Percentiles rank a stretch among this genome's conserved stretches.
Conservation (phyloP, 2,888 invertebrate species). For the Erebia aethiops region DNA sequence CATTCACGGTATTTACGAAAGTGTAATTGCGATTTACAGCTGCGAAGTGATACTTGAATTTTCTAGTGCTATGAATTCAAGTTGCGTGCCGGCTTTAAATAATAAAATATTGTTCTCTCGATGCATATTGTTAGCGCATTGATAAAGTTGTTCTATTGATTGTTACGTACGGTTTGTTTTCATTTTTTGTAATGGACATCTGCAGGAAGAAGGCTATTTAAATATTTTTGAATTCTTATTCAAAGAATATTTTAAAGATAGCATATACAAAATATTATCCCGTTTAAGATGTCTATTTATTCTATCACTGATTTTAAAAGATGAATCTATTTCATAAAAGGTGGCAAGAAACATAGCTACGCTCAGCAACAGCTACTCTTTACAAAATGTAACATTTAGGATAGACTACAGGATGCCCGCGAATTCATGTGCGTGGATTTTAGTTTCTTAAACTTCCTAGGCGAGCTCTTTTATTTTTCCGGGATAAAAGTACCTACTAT, state of each 20-base stretch:
- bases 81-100: conserved; percentile 13
- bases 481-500: too few relatives aligned
- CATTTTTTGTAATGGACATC: background rate
- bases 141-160: conserved; percentile 1
- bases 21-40: conserved; percentile 36
- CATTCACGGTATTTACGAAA: conserved; percentile 31
- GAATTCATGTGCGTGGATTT: too few relatives aligned
- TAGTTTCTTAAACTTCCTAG: too few relatives aligned
- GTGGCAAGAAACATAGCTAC: too few relatives aligned
- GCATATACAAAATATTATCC: too few relatives aligned
- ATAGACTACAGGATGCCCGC: too few relatives aligned
- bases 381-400: too few relatives aligned
- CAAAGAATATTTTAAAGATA: background rate
- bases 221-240: background rate
- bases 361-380: too few relatives aligned
- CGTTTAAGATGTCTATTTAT: too few relatives aligned
- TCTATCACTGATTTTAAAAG: too few relatives aligned
- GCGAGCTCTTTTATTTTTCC: too few relatives aligned
- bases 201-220: background rate
- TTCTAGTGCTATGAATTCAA: conserved; percentile 23
- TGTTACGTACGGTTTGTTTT: background rate
- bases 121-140: conserved; percentile 15
- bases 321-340: too few relatives aligned
- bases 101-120: conserved; percentile 14
- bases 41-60: conserved; percentile 27